Evolutionary conservation across 2,888 invertebrate genomes (phyloP), one percentile per base, ranked within the genome.

Genomic region (Frankliniella intonsa): DNA sequence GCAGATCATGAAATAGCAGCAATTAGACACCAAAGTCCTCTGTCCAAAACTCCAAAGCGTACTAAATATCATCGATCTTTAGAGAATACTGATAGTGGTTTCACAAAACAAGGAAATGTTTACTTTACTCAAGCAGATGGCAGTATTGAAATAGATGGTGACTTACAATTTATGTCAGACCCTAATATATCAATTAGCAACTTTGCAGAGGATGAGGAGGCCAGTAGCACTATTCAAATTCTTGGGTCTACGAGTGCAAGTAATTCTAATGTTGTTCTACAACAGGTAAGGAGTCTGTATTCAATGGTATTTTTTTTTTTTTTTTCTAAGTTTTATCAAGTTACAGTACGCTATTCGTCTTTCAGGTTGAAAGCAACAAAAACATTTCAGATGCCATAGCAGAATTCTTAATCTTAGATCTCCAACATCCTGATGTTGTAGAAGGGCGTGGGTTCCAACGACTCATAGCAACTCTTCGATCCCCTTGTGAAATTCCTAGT

Each of bases 401-500:
- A 2, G 89, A 89, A 83, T 89, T 89, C 83, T 86, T 89, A 51
- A 87, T 89, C 80, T 87, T 88, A 85, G 90, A 90, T 83, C 85
- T 90, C 17, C 89, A 89, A 82, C 84, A 88, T 25, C 89, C 89
- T 1, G 88, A 89, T 82, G 87, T 90, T 25, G 89, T 90, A 0
- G 89, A 90, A 83, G 89, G 89, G 8, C 86, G 87, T 84, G 89
- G 89, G 25, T 90, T 90, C 84, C 89, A 89, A 83, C 86, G 88
- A 81, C 86, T 90, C 3, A 86, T 90, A 0, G 89, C 89, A 0
- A 88, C 89, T 0, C 84, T 89, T 0, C 87, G 87, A 76, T 88
- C 89, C 0, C 88, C 89, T 0, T 89, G 89, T 84, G 89, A 89
- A 85, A 89, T 90, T 49, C 90, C 90, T 0, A 88, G 87, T 81